A percentile compares a stretch with the other conserved stretches of the same genome.
Evolutionary conservation across 2,797 vertebrate genomes (phyloP).

Genomic region (Liparis tanakae): DNA sequence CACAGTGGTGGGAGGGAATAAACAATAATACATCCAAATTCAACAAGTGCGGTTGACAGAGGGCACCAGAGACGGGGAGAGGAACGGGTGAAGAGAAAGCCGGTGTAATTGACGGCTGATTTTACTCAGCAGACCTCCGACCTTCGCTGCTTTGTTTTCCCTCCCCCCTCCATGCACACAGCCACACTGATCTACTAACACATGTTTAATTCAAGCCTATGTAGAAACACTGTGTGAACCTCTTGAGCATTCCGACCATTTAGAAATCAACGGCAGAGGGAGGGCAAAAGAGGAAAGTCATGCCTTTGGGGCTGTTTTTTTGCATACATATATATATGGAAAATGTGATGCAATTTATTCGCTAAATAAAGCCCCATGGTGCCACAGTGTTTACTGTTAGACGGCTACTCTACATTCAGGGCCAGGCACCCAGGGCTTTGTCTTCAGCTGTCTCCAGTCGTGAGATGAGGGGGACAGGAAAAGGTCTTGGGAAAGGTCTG

Average conservation of each 20-base stretch:
- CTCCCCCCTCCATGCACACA: conserved; percentile 13
- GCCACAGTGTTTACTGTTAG: conserved; percentile 16
- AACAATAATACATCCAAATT: conserved; percentile 61
- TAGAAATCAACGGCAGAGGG: conserved; percentile 39
- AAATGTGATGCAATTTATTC: conserved; percentile 19
- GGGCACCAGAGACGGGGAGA: conserved; percentile 43
- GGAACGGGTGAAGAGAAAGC: conserved; percentile 35
- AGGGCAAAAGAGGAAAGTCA: conserved; percentile 35
- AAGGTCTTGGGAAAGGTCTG: conserved; percentile 63
- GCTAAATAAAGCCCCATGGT: conserved; percentile 20
- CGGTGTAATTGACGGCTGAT: conserved; percentile 57
- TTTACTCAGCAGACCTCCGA: conserved; percentile 43
- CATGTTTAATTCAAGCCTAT: conserved; percentile 66
- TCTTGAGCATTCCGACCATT: conserved; percentile 65
- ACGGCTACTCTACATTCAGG: conserved; percentile 39
- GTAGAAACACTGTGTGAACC: conserved; percentile 44
- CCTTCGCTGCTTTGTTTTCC: conserved; percentile 54
- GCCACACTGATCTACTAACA: conserved; percentile 46
- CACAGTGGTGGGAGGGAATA: conserved; percentile 39
- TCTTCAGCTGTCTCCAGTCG: conserved; percentile 47
- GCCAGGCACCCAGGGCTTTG: conserved; percentile 33
- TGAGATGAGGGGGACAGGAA: conserved; percentile 29
- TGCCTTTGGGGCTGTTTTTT: conserved; percentile 27
- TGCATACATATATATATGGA: conserved; percentile 26
- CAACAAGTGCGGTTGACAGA: conserved; percentile 66